These are phyloP conservation scores for Aphelocoma coerulescens DNA, from an alignment of 2,113 vertebrate species.

Conservation along the genomic window DNA sequence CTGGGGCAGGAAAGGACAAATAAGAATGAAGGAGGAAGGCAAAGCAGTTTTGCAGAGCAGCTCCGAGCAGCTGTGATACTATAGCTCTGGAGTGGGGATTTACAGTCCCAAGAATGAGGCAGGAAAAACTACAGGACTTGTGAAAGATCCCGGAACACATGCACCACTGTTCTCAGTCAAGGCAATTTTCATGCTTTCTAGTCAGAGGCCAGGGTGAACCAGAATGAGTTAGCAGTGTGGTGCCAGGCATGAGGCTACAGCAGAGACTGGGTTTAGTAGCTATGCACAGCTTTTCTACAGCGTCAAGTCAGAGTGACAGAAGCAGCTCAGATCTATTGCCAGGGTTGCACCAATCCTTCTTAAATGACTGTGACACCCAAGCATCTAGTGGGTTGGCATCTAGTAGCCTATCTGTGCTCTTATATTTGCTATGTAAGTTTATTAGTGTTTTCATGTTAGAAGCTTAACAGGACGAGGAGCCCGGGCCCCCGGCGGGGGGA, in stretches of 20 bases:
- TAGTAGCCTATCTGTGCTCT: not conserved
- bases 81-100: not conserved
- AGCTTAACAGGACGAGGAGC: no score
- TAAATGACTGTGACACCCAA: not conserved
- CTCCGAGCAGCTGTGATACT: not conserved
- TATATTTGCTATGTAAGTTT: not conserved
- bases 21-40: not conserved
- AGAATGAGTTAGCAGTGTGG: not conserved
- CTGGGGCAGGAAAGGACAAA: not conserved
- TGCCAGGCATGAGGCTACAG: not conserved
- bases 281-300: not conserved
- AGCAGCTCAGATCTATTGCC: not conserved
- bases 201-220: not conserved
- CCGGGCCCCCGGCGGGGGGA: no score
- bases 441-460: not conserved
- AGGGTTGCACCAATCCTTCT: not conserved
- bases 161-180: not conserved
- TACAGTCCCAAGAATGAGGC: not conserved
- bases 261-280: not conserved
- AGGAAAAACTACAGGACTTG: not conserved
- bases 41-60: not conserved
- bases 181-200: not conserved
- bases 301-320: not conserved
- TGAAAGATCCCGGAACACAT: not conserved
- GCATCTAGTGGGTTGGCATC: not conserved